Evolutionary conservation across 2,113 vertebrate genomes (phyloP), one percentile per base, ranked within the genome.

Genomic region (Chelonoidis abingdonii): DNA sequence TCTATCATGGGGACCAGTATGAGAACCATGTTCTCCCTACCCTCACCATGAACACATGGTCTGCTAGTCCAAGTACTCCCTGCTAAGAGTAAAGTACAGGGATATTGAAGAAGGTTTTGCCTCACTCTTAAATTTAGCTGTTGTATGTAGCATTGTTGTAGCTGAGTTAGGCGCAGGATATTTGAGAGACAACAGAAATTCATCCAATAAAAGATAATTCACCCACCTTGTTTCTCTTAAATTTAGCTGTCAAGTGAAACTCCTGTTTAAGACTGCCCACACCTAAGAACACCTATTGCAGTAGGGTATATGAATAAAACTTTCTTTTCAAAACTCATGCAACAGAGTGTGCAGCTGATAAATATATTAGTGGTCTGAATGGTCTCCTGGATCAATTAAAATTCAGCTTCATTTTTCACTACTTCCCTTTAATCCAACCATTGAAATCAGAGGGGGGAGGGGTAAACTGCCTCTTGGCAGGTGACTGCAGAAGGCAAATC

Each of bases 401-500:
- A 62, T 2, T 10, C 31, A 80, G 47, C 14, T 27, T 75, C 38
- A 62, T 49, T 90, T 96, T 83, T 59, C 54, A 80, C 38, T 57
- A 2, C 22, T 3, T 56, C 22, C 79, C 92, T 76, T 56, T 78
- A 53, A 94, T 78, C 25, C 16, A 80, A 57, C 27, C 81, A 72
- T 2, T 22, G 44, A 92, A 89, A 56, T 75, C 31, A 17, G 17
- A 90, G 57, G 62, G 57, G 5, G 8, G 59, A 44, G 7, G 27
- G 57, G 56, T 65, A 86, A 91, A 47, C 3, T 87, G 72, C 81
- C 79, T 83, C 93, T 79, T 91, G 50, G 92, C 82, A 92, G 35
- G 82, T 96, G 54, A 75, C 59, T 86, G 31, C 31, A 96, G 56
- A 16, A 92, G 25, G 81, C 53, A 93, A 90, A 41, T 50, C 47